Evolutionary conservation across 2,888 invertebrate species (phyloP), one percentile per base, ranked within the genome.

Genomic region (Brachyopa scutellaris): DNA sequence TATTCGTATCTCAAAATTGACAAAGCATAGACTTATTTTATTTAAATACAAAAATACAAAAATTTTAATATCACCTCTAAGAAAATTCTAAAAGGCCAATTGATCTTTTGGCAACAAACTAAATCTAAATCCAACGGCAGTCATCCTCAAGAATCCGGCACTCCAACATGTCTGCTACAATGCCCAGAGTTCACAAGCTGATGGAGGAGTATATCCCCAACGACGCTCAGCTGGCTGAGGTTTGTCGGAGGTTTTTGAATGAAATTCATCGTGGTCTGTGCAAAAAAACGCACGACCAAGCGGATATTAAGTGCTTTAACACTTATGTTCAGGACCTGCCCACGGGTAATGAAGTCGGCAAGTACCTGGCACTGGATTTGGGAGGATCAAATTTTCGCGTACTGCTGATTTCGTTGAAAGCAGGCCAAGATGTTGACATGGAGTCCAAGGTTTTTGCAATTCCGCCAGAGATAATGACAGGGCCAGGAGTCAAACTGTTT

Each of bases 351-450:
- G 98, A 98, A 92, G 92, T 93, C 70, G 99, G 99, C 77, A 96
- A 97, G 91, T 98, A 97, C 90, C 91, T 99, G 89, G 99, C 99
- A 0, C 92, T 99, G 87, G 99, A 99, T 92, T 93, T 99, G 88
- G 99, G 99, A 59, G 99, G 99, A 33, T 99, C 99, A 21, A 99
- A 99, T 90, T 99, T 99, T 92, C 94, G 99, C 85, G 98, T 99
- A 5, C 92, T 99, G 82, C 93, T 98, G 55, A 97, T 99, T 87
- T 94, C 95, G 85, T 92, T 99, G 86, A 88, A 89, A 53, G 94
- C 95, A 42, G 94, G 94, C 77, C 94, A 95, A 86, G 95, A 96
- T 86, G 97, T 97, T 86, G 95, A 95, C 86, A 97, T 99, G 95
- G 95, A 96, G 88, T 97, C 97, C 79, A 97, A 98, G 92, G 98